phyloP scores from a whole-genome alignment of 2,888 invertebrate species.

The Melinopterus prodromus region DNA sequence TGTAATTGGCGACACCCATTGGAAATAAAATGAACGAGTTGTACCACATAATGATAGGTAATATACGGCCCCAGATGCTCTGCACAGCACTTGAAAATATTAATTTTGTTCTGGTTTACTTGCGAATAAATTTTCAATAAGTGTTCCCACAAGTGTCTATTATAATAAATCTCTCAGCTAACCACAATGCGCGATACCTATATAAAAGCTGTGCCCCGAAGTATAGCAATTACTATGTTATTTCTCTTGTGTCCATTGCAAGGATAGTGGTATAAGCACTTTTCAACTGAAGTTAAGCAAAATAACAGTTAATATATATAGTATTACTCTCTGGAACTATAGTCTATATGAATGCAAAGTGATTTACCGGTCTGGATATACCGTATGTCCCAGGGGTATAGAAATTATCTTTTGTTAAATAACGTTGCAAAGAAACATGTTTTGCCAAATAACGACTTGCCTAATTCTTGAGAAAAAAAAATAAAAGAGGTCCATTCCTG shows the following conservation, averaged over 20 bases:
- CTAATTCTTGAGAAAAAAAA: no score
- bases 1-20: neutral
- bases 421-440: no score
- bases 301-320: no score
- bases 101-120: neutral
- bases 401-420: no score
- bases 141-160: conserved; percentile 4
- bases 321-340: no score
- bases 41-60: neutral
- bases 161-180: neutral
- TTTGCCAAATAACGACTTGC: no score
- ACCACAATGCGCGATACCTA: neutral
- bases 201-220: neutral
- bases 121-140: neutral
- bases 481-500: no score
- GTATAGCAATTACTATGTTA: neutral
- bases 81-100: neutral
- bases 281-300: neutral
- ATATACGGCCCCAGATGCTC: neutral
- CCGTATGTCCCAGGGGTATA: no score
- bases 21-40: neutral
- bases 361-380: no score
- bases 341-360: no score
- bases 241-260: neutral
- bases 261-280: neutral